Evolutionary conservation across 2,113 vertebrate species (phyloP), one percentile per base, ranked within the genome.

Genomic region (Pterocles orientalis): DNA sequence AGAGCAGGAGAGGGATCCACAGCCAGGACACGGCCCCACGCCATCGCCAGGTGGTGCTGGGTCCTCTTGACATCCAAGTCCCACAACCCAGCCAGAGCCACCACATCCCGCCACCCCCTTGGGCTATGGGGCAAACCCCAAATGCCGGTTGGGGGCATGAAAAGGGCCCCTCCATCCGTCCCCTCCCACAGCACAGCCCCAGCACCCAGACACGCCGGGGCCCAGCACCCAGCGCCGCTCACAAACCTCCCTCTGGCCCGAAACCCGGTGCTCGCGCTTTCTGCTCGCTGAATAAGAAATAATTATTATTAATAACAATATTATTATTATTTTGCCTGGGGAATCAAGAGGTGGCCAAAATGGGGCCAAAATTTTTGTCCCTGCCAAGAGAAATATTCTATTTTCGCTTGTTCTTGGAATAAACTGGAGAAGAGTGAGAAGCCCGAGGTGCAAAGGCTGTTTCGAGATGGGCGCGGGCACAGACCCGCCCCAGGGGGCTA

Each of bases 401-500:
- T 29, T 61, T 31, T 41, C 23, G 8, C 39, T 85, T 43, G 7
- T 48, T 65, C 61, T 77, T 57, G 45, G 15, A 66, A 84, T 31
- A 66, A 81, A n/a, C 18, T 24, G 25, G 29, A 68, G 19, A 36
- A 39, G 15, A 53, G 61, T 36, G 34, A 50, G 43, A 48, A 80
- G 25, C 4, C 31, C 3, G 50, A 36, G 29, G 29, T 28, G 19
- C 78, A 64, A 64, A 33, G 45, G 39, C 50, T 87, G 84, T 18
- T 80, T 28, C 3, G 20, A 80, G 43, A 20, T 0, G 4, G 36
- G 25, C 5, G 7, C 3, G 7, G 47, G 43, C 43, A 19, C 34
- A 50, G 36, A 18, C 10, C 39, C 47, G 41, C 29, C 12, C n/a
- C 4, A 6, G 34, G 26, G 15, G 34, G 5, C 5, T 0, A 0